phyloP scores from a whole-genome alignment of 2,113 vertebrate species.

The Coptodon bakossiorum region DNA sequence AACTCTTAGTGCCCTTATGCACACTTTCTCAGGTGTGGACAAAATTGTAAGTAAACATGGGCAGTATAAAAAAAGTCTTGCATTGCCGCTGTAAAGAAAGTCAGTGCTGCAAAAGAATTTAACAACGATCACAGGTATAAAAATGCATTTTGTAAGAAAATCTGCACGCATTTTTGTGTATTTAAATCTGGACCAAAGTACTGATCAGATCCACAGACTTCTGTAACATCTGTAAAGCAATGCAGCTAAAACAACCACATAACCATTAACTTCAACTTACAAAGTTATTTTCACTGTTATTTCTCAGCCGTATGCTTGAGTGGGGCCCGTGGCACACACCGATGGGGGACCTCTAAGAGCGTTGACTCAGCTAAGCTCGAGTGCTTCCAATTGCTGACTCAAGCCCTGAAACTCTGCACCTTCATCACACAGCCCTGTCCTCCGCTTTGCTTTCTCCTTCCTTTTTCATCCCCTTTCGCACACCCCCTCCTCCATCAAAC shows the following conservation, averaged over 20 bases:
- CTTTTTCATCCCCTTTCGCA: constrained; percentile 31
- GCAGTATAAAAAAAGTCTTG: neutral
- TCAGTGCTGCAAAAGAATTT: neutral
- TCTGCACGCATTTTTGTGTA: neutral
- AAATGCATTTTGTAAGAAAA: neutral
- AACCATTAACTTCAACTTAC: neutral
- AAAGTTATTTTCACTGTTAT: neutral
- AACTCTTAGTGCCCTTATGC: neutral
- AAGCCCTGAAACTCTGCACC: constrained; percentile 52
- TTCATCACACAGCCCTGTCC: constrained; percentile 45
- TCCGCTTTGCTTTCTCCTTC: constrained; percentile 47
- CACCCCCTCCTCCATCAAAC: constrained; percentile 20
- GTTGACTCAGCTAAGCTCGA: constrained; percentile 54
- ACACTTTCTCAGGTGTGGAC: neutral
- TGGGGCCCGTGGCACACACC: neutral
- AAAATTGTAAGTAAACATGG: neutral
- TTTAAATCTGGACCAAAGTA: neutral
- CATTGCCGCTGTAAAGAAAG: neutral
- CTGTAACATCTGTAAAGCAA: neutral
- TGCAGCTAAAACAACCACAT: neutral
- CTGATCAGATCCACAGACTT: neutral
- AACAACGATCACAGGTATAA: neutral
- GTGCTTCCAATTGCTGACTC: constrained; percentile 54
- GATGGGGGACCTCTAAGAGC: constrained; percentile 16
- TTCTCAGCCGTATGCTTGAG: neutral